phyloP scores from a whole-genome alignment of 2,797 vertebrate genomes.

The Liasis olivaceus region DNA sequence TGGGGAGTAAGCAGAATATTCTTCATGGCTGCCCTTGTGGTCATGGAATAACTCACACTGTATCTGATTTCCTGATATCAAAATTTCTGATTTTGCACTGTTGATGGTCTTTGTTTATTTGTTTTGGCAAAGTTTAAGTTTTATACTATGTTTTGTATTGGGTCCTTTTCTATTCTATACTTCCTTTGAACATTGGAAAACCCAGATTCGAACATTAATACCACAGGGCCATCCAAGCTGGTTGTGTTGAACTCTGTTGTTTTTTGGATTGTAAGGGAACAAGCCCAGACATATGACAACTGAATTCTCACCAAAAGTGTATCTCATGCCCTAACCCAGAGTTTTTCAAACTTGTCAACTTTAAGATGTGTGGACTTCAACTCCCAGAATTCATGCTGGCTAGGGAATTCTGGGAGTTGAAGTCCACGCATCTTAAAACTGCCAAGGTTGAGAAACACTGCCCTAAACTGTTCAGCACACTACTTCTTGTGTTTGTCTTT shows the following conservation, averaged over 20 bases:
- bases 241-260: background rate
- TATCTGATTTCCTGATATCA: background rate
- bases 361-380: background rate
- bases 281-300: background rate
- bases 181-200: background rate
- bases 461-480: background rate
- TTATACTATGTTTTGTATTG: background rate
- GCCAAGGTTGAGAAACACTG: background rate
- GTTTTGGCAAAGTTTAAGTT: background rate
- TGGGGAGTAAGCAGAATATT: background rate
- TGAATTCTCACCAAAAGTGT: background rate
- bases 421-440: background rate
- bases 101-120: background rate
- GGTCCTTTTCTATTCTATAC: background rate
- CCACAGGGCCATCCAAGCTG: background rate
- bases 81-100: too few relatives aligned
- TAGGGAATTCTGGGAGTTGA: background rate
- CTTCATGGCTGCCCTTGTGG: background rate
- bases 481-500: background rate
- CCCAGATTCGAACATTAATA: background rate
- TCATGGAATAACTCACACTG: too few relatives aligned
- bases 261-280: background rate
- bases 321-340: background rate
- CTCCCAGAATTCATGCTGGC: background rate
- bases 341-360: background rate